These are phyloP conservation scores for Drosophila nebulosa DNA, from an alignment of 1,140 invertebrate species.

Conservation along the genomic window DNA sequence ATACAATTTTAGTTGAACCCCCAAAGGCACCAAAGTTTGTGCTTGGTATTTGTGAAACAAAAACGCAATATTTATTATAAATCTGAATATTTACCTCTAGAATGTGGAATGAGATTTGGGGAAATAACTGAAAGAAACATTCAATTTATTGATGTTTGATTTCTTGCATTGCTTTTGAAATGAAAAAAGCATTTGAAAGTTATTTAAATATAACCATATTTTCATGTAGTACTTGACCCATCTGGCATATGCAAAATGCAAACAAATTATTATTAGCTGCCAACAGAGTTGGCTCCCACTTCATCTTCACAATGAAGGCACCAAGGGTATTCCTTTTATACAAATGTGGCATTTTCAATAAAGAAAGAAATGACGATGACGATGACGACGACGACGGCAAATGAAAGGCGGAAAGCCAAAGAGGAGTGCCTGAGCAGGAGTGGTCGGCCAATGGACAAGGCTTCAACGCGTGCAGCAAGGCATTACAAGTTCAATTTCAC, in stretches of 20 bases:
- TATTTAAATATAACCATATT: neutral
- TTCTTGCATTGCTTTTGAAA: no score
- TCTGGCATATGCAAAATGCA: conserved; percentile 73
- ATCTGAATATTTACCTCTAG: no score
- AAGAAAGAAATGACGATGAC: neutral
- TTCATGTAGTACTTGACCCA: conserved; percentile 14
- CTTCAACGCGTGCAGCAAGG: conserved; percentile 46
- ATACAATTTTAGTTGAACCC: no score
- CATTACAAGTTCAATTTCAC: conserved; percentile 29
- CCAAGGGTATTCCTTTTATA: conserved; percentile 62
- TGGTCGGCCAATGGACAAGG: conserved; percentile 31
- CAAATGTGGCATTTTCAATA: conserved; percentile 38
- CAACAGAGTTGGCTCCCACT: conserved; percentile 60
- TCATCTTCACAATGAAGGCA: conserved; percentile 67
- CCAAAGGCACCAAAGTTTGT: no score
- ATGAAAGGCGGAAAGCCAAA: neutral
- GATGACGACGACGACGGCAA: no score
- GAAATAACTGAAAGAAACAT: no score
- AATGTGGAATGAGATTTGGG: no score
- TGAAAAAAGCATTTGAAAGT: no score
- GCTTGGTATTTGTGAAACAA: no score
- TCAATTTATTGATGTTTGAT: no score
- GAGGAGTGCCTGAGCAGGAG: neutral
- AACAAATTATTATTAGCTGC: conserved; percentile 78
- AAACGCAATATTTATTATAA: no score